Evolutionary conservation across 2,888 invertebrate genomes (phyloP), one percentile per base, ranked within the genome.

Genomic region (Esperia sulphurella): DNA sequence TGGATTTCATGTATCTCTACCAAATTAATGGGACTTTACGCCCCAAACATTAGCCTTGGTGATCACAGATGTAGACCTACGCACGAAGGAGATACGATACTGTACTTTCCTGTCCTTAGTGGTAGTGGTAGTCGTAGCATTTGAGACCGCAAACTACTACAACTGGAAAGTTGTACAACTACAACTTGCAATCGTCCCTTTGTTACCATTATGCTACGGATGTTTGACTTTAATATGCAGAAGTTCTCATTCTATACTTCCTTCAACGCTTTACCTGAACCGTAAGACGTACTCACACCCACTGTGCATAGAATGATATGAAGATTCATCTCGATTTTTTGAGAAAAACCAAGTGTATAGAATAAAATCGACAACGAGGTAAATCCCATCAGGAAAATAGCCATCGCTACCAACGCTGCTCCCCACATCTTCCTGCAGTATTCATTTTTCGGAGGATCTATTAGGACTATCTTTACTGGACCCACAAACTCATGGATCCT

Each of bases 391-490:
- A 79, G 48, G 54, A 79, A 59, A 45, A 70, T 64, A 0, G 73
- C 70, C 3, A 79, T 12, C 1, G 60, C 54, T 9, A 82, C 50
- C 3, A 66, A 41, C 0, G 66, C 71, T 3, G 79, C 65, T 5
- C 60, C 56, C 45, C 65, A 63, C 37, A 50, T 50, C 41, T 63
- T 70, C 8, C 52, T 53, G 3, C 41, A 29, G 51, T 77, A 71
- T 3, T 66, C 55, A 3, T 44, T 49, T 35, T 52, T 49, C 0
- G 71, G 58, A 1, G 71, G 64, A 12, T 83, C 76, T 1, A 83
- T 65, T n/a, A 83, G 53, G 38, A 80, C 53, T 43, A 83, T 78
- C 57, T 74, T 82, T 12, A 83, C 80, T 0, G 79, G 80, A 4
- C 83, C 83, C 3, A 75, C 62, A 40, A 78, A 82, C 50, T 80